Conservation (phyloP, 1,140 invertebrate species). For the Drosophila ambigua region DNA sequence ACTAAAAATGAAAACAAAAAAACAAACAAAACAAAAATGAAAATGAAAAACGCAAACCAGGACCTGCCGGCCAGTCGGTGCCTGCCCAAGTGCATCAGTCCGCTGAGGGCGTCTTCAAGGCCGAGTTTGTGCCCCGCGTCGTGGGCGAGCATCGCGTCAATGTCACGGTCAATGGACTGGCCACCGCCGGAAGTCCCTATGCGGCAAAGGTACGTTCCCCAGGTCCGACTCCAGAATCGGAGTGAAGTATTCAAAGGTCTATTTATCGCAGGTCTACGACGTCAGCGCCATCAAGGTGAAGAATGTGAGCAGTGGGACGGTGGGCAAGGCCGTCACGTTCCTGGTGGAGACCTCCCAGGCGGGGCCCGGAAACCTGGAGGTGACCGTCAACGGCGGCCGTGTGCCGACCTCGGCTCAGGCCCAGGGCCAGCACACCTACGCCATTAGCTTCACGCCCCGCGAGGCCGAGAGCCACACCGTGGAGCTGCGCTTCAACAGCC, state of each 20-base stretch:
- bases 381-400: conserved; percentile 97
- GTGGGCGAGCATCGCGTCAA: conserved; percentile 96
- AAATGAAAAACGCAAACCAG: conserved; percentile 75
- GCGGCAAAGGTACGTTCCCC: conserved; percentile 89
- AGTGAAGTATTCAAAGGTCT: not conserved
- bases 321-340: conserved; percentile 97
- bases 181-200: conserved; percentile 95
- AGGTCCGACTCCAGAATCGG: not conserved
- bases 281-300: conserved; percentile 97
- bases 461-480: conserved; percentile 95
- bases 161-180: conserved; percentile 90
- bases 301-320: conserved; percentile 94
- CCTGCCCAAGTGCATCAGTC: conserved; percentile 93
- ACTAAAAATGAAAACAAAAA: conserved; percentile 45
- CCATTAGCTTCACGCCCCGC: conserved; percentile 97
- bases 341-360: conserved; percentile 96
- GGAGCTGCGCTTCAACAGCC: conserved; percentile 97
- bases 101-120: conserved; percentile 91
- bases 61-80: conserved; percentile 93
- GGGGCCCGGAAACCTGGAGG: conserved; percentile 97
- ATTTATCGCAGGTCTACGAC: conserved; percentile 91
- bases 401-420: conserved; percentile 97
- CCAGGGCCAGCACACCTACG: conserved; percentile 97
- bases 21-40: conserved; percentile 35
- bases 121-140: conserved; percentile 93